A percentile compares a stretch with the other conserved stretches of the same genome.
phyloP scores from a whole-genome alignment of 2,113 vertebrate species.

The Nanorana parkeri region DNA sequence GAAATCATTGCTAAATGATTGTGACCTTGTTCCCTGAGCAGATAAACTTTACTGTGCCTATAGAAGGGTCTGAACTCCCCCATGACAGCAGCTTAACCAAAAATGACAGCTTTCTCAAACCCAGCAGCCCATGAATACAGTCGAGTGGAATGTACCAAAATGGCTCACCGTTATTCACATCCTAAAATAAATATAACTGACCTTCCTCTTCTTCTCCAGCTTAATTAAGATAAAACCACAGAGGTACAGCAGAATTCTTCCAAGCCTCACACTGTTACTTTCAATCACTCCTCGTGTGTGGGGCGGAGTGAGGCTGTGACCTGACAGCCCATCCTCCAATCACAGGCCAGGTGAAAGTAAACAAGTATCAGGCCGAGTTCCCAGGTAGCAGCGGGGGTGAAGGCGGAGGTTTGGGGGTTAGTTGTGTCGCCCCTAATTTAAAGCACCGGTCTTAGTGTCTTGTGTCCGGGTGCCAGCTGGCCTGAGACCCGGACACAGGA shows the following conservation, averaged over 20 bases:
- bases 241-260: not conserved
- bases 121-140: not conserved
- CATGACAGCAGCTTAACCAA: not conserved
- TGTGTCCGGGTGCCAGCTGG: no score
- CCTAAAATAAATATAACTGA: not conserved
- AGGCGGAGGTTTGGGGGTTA: no score
- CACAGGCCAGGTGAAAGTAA: no score
- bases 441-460: no score
- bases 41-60: not conserved
- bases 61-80: not conserved
- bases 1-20: not conserved
- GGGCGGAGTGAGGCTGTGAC: no score
- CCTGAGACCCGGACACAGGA: no score
- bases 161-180: not conserved
- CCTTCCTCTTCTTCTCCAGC: not conserved
- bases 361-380: no score
- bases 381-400: no score
- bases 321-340: no score
- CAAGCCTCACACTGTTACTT: not conserved
- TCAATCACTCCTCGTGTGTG: not conserved
- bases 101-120: not conserved
- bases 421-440: no score
- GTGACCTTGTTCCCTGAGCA: not conserved
- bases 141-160: constrained; percentile 2
- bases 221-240: not conserved